Evolutionary conservation across 2,888 invertebrate genomes (phyloP), one percentile per base, ranked within the genome.

Genomic region (Pachliopta kotzebuea): DNA sequence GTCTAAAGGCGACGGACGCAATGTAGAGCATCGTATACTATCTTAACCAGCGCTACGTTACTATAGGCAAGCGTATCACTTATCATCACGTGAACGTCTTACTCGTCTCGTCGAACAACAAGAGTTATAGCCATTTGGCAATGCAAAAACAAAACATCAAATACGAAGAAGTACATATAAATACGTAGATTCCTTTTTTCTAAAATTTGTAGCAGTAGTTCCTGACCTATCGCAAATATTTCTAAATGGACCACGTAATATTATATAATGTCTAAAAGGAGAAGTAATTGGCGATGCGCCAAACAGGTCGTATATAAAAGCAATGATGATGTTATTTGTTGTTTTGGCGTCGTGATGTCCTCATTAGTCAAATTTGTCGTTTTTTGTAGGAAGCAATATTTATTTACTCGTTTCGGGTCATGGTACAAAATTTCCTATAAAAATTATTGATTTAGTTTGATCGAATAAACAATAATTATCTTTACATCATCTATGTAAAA

Each of bases 151-250:
- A n/a, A n/a, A n/a, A 52, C n/a, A 21, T 21, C 50, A 11, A 1
- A 21, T 45, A 24, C 7, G 26, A 23, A 9, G 17, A 52, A 6
- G 21, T n/a, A n/a, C 20, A 20, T 20, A 52, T 21, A 52, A 11
- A 52, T 21, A 20, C 9, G 6, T 7, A 53, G 26, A 26, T 26
- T 26, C 6, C 6, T 6, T 6, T 26, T 53, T 53, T 53, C 14
- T 24, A 23, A 7, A 23, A 23, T 4, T 26, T 26, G 17, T 29
- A 6, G 1, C 11, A 26, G 18, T 26, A 17, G 0, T 20, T n/a
- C 60, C 26, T 54, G 60, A 60, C 54, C 60, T 60, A 55, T 55
- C 60, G 17, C 60, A 60, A 60, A 45, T n/a, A 20, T n/a, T 2
- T 11, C 54, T 45, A 60, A 60, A 54, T 45, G 26, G 45, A 54